Percentiles rank a stretch among this genome's conserved stretches.
Evolutionary conservation across 2,797 vertebrate genomes (phyloP).

Genomic region (Pangasius mekongensis): DNA sequence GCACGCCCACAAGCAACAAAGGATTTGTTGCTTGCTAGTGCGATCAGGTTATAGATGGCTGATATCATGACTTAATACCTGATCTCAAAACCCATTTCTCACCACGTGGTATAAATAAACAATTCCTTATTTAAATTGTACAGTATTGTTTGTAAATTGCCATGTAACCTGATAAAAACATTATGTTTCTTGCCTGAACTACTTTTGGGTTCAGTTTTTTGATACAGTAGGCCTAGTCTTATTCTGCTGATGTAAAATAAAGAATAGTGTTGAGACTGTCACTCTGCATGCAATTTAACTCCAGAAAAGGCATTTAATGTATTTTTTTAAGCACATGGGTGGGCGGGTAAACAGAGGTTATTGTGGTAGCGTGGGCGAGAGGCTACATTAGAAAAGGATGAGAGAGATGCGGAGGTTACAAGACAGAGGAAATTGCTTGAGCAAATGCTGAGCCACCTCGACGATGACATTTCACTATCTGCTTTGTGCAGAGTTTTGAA

Average conservation of each 20-base stretch:
- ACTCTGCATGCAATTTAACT: conserved; percentile 23
- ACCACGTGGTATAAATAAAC: not conserved
- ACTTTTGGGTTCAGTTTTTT: not conserved
- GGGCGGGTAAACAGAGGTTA: conserved; percentile 37
- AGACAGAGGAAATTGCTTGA: conserved; percentile 48
- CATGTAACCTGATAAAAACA: not conserved
- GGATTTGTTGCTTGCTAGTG: not conserved
- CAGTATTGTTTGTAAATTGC: not conserved
- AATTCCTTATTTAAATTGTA: not conserved
- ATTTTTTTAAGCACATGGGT: conserved; percentile 32
- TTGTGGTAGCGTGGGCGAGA: conserved; percentile 30
- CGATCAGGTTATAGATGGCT: not conserved
- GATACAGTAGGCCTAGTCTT: not conserved
- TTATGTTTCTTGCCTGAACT: not conserved
- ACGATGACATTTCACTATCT: conserved; percentile 49
- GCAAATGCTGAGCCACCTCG: conserved; percentile 47
- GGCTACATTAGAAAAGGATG: conserved; percentile 38
- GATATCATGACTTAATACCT: not conserved
- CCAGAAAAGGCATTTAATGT: conserved; percentile 20
- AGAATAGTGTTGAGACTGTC: conserved; percentile 12
- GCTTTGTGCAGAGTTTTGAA: conserved; percentile 41
- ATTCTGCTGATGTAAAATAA: not conserved
- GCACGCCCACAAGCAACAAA: not conserved
- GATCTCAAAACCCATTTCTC: not conserved
- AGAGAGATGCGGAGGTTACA: conserved; percentile 37